phyloP scores from a whole-genome alignment of 1,140 invertebrate genomes.

The Orius laevigatus region DNA sequence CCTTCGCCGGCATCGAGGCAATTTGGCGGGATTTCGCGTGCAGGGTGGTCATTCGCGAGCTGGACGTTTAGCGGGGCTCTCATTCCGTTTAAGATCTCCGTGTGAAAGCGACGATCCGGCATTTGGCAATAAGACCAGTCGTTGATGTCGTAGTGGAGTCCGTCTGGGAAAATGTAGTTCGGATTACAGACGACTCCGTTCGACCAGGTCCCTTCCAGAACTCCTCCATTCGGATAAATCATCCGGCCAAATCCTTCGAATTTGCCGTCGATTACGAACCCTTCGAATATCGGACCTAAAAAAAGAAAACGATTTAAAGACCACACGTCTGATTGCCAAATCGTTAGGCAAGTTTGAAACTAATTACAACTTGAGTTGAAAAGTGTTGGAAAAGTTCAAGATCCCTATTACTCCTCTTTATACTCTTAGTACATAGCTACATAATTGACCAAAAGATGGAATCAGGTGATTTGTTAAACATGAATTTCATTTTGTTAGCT shows the following conservation, averaged over 20 bases:
- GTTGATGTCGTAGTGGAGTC: conserved; percentile 9
- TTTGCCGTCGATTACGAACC: conserved; percentile 7
- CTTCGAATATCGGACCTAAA: conserved; percentile 10
- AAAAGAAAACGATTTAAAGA: not conserved
- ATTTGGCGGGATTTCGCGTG: not conserved
- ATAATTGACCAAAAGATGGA: no score
- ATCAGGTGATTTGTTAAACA: no score
- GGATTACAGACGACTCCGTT: conserved; percentile 8
- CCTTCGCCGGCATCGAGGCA: conserved; percentile 13
- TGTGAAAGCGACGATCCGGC: conserved; percentile 11
- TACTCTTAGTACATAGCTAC: no score
- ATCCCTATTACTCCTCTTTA: no score
- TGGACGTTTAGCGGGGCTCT: conserved; percentile 4
- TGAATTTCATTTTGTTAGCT: no score
- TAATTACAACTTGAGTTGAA: no score
- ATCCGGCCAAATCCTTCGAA: conserved; percentile 9
- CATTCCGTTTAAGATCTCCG: conserved; percentile 9
- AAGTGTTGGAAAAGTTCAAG: no score
- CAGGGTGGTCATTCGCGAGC: not conserved
- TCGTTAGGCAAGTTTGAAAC: no score
- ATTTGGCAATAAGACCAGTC: conserved; percentile 13
- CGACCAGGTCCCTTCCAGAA: conserved; percentile 11
- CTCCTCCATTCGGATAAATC: conserved; percentile 7
- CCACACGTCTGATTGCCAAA: not conserved
- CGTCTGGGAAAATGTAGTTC: conserved; percentile 10